A percentile compares a stretch with the other conserved stretches of the same genome.
These are phyloP conservation scores for Ginglymostoma cirratum DNA, from an alignment of 2,113 vertebrate genomes.

Conservation along the genomic window DNA sequence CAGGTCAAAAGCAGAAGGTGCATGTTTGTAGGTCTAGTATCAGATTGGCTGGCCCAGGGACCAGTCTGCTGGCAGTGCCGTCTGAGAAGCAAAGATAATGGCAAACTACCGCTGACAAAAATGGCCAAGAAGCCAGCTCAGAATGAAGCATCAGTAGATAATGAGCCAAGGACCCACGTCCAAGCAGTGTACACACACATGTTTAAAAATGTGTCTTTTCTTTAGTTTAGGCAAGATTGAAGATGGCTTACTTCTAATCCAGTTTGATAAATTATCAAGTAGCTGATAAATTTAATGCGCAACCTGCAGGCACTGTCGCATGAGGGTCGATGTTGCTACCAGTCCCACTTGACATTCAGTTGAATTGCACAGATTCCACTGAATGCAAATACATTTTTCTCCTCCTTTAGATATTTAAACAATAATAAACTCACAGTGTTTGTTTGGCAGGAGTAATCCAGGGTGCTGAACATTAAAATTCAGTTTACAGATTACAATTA, in stretches of 20 bases:
- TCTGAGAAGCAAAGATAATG: background rate
- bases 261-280: no score
- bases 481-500: no score
- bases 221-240: no score
- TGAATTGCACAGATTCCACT: slow-evolving; percentile 11
- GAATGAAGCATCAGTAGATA: background rate
- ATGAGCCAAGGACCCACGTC: no score
- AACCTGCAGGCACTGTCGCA: no score
- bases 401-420: background rate
- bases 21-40: background rate
- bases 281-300: no score
- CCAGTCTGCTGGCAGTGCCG: background rate
- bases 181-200: no score
- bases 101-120: background rate
- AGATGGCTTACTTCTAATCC: no score
- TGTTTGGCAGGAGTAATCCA: background rate
- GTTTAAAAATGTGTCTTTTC: no score
- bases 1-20: no score
- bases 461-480: background rate
- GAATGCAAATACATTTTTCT: background rate
- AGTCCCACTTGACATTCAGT: background rate
- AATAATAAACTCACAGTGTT: background rate
- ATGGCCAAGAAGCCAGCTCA: background rate
- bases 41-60: background rate
- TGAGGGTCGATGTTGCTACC: no score